phyloP scores from a whole-genome alignment of 2,888 invertebrate species.

The Drosophila stalkeri region DNA sequence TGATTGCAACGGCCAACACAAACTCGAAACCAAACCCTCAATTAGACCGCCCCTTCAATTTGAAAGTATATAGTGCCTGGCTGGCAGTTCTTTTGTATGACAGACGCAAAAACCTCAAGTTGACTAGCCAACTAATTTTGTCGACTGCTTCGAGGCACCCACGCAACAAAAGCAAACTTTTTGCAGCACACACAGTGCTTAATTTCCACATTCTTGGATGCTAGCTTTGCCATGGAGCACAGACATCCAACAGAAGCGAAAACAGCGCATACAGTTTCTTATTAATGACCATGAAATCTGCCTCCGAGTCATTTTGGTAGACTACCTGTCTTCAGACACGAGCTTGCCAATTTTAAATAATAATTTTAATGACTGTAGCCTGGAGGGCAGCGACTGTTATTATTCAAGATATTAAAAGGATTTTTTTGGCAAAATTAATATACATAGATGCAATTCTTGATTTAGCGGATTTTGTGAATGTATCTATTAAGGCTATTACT shows the following conservation, averaged over 20 bases:
- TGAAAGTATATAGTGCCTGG: conserved; percentile 48
- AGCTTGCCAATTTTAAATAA: conserved; percentile 29
- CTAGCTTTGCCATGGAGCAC: conserved; percentile 29
- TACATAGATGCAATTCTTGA: neutral
- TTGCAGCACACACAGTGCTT: conserved; percentile 38
- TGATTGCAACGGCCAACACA: conserved; percentile 60
- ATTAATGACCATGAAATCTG: conserved; percentile 83
- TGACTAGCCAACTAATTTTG: conserved; percentile 49
- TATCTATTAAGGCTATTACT: neutral
- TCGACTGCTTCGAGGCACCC: conserved; percentile 63
- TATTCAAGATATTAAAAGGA: neutral
- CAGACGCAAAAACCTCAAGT: conserved; percentile 14
- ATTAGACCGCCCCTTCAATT: conserved; percentile 82
- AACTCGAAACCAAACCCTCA: conserved; percentile 64
- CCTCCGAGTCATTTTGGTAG: conserved; percentile 68
- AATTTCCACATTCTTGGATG: conserved; percentile 61
- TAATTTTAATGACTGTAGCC: conserved; percentile 10
- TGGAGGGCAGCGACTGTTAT: neutral
- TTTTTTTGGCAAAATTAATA: neutral
- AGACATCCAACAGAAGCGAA: conserved; percentile 24
- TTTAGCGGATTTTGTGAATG: neutral
- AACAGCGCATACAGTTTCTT: conserved; percentile 32
- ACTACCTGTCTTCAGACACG: conserved; percentile 64
- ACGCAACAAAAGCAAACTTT: conserved; percentile 61
- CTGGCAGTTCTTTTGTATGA: conserved; percentile 11